Percentiles rank a stretch among this genome's conserved stretches.
phyloP scores from a whole-genome alignment of 2,888 invertebrate species.

The Chalcosyrphus nemorum region DNA sequence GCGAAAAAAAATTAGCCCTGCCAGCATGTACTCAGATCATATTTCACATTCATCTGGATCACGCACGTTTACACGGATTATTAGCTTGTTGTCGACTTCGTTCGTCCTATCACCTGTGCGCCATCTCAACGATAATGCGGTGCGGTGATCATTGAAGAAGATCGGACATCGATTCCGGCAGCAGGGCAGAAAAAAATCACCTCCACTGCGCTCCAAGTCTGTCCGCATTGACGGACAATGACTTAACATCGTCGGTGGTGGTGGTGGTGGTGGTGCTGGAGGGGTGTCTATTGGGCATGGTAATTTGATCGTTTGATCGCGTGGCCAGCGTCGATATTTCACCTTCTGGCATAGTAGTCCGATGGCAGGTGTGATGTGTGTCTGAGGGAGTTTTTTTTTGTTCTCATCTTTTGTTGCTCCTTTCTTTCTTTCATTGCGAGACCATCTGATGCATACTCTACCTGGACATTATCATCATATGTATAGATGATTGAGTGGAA shows the following conservation, averaged over 20 bases:
- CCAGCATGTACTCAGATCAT: slow-evolving; percentile 56
- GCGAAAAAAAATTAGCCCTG: background rate
- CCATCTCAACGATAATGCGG: background rate
- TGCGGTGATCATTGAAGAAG: slow-evolving; percentile 44
- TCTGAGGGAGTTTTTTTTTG: slow-evolving; percentile 12
- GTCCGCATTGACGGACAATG: slow-evolving; percentile 16
- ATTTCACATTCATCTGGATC: slow-evolving; percentile 69
- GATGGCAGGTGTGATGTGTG: slow-evolving; percentile 70
- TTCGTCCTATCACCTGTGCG: slow-evolving; percentile 47
- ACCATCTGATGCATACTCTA: slow-evolving; percentile 50
- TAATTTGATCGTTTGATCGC: slow-evolving; percentile 69
- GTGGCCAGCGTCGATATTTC: slow-evolving; percentile 69
- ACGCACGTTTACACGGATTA: slow-evolving; percentile 66
- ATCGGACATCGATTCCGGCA: slow-evolving; percentile 26
- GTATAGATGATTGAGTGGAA: slow-evolving; percentile 49
- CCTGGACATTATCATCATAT: slow-evolving; percentile 35
- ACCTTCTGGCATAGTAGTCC: slow-evolving; percentile 65
- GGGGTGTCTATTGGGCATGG: slow-evolving; percentile 31
- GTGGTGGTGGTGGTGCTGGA: no score
- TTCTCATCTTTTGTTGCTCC: background rate
- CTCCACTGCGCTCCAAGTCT: no score
- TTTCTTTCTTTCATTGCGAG: background rate
- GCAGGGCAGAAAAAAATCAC: no score
- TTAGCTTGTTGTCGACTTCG: slow-evolving; percentile 59
- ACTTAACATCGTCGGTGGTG: slow-evolving; percentile 5